Base-by-base conservation (phyloP, 2,113 vertebrate species). In the Rhinolophus ferrumequinum region DNA sequence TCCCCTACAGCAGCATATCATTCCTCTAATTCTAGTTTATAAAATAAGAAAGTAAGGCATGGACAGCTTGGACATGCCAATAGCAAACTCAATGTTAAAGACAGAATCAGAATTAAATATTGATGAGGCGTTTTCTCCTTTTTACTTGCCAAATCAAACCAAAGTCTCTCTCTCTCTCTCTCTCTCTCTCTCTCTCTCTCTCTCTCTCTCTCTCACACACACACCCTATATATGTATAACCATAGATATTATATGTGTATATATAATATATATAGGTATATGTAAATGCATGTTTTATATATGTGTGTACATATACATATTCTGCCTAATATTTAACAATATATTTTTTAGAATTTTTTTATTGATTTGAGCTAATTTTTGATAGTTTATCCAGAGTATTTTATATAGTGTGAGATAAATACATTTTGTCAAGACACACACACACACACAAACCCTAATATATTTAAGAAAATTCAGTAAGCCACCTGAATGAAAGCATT, bases 391-490 rank as follows among this genome's bases (percentile, higher is more conserved):
- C 33, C n/a, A 66, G 33, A 80, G 26, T 93, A 75, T 54, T 93
- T 80, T 88, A 67, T 26, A 56, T 2, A 69, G 6, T 81, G 1
- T 72, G 92, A 73, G 9, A 85, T 73, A 87, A 94, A 93, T 76
- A 28, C 7, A 72, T 60, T 73, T 83, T 92, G 41, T 79, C 19
- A 72, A 88, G 60, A 60, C 62, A 87, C 11, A 76, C 35, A 95
- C 11, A 76, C 35, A 95, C 47, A 79, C 14, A 83, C 7, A 70
- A 33, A 85, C 11, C 2, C 64, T 75, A 81, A 80, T 77, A 30
- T 88, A 81, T 91, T 94, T 91, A 87, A 95, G 88, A 96, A 88
- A 97, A 94, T 91, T 93, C 62, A 96, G 41, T 88, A 94, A 87
- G 87, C 69, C 47, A 81, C 67, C 47, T 69, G 30, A 93, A 91